phyloP scores from a whole-genome alignment of 2,113 vertebrate species.

The Sceloporus tristichus region DNA sequence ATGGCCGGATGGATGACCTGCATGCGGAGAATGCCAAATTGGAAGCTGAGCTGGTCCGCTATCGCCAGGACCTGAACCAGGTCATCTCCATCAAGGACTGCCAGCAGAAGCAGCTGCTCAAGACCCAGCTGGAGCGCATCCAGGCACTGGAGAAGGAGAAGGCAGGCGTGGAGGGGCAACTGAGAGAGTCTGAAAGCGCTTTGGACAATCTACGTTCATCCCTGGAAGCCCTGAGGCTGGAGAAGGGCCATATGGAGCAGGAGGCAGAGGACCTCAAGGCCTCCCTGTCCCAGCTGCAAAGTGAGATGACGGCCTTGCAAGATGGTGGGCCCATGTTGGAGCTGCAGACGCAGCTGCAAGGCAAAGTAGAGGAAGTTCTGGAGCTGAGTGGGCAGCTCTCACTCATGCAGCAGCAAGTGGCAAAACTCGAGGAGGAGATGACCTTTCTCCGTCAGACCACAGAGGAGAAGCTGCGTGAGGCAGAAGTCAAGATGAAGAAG shows the following conservation, averaged over 20 bases:
- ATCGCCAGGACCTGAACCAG: constrained; percentile 91
- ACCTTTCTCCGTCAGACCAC: constrained; percentile 68
- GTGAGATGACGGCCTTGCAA: constrained; percentile 60
- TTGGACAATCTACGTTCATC: constrained; percentile 61
- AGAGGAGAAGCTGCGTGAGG: constrained; percentile 67
- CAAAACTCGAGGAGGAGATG: constrained; percentile 76
- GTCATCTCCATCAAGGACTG: constrained; percentile 93
- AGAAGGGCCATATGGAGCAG: constrained; percentile 66
- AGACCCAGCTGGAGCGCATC: constrained; percentile 83
- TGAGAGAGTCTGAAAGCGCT: constrained; percentile 57
- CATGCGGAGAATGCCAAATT: constrained; percentile 93
- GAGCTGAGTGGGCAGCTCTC: constrained; percentile 82
- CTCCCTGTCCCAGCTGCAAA: constrained; percentile 55
- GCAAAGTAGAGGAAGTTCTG: constrained; percentile 73
- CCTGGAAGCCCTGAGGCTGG: constrained; percentile 62
- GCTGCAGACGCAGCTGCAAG: constrained; percentile 77
- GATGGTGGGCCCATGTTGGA: constrained; percentile 52
- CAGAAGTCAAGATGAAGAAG: constrained; percentile 79
- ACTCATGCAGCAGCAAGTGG: constrained; percentile 73
- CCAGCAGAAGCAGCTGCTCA: constrained; percentile 92
- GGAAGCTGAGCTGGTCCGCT: constrained; percentile 87
- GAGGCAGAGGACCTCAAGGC: constrained; percentile 69
- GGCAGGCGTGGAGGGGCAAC: constrained; percentile 66
- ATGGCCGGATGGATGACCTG: constrained; percentile 89
- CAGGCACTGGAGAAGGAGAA: constrained; percentile 82